Percentiles rank a stretch among this genome's conserved stretches.
Evolutionary conservation across 2,113 vertebrate species (phyloP).

Genomic region (Falco punctatus): DNA sequence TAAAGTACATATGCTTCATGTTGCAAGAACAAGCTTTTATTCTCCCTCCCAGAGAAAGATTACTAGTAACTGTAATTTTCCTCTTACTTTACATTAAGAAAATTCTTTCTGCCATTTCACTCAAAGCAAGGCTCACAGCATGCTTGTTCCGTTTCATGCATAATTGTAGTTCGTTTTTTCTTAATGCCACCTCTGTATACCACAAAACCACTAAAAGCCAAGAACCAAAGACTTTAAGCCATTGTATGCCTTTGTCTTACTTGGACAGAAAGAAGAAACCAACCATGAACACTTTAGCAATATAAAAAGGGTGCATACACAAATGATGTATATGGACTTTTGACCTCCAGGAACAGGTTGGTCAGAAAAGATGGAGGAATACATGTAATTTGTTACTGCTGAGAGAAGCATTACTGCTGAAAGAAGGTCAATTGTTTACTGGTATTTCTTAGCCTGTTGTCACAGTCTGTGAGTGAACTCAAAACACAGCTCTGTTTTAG

Average conservation of each 20-base stretch:
- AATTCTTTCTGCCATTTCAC: neutral
- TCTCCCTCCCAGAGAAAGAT: neutral
- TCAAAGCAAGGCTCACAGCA: neutral
- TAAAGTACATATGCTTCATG: neutral
- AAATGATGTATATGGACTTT: neutral
- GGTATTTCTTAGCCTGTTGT: neutral
- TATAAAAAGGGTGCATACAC: neutral
- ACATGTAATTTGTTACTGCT: neutral
- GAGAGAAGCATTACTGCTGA: neutral
- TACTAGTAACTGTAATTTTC: neutral
- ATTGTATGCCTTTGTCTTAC: neutral
- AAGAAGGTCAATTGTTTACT: neutral
- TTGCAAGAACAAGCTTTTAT: neutral
- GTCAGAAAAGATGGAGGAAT: neutral
- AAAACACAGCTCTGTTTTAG: neutral
- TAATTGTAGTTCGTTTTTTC: neutral
- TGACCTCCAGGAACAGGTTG: neutral
- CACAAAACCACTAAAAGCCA: neutral
- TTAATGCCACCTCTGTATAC: neutral
- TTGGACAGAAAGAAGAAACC: neutral
- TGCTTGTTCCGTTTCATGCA: accelerated
- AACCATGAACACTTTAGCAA: neutral
- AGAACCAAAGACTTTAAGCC: neutral
- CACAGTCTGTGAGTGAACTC: neutral
- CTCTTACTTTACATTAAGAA: neutral